Evolutionary conservation across 2,888 invertebrate species (phyloP).

Genomic region (Branchellion lobata): DNA sequence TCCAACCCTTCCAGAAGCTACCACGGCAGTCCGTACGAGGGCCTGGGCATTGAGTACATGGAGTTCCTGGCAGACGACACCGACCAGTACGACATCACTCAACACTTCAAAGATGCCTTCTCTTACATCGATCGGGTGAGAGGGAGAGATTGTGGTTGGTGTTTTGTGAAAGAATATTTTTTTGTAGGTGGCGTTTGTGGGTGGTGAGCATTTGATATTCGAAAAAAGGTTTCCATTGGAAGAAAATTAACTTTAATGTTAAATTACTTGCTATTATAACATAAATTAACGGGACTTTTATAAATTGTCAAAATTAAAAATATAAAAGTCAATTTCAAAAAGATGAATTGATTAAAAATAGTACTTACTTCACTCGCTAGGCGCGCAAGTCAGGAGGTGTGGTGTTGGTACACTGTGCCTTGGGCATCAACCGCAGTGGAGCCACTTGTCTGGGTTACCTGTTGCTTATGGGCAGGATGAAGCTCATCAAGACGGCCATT

Average conservation of each 20-base stretch:
- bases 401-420: slow-evolving; percentile 52
- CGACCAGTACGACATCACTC: slow-evolving; percentile 52
- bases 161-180: too few species aligned
- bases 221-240: too few species aligned
- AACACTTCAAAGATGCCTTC: slow-evolving; percentile 51
- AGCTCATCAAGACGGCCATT: slow-evolving; percentile 47
- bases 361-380: too few species aligned
- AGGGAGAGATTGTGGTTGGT: neutral
- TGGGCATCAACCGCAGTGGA: slow-evolving; percentile 52
- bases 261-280: too few species aligned
- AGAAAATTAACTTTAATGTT: too few species aligned
- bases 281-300: too few species aligned
- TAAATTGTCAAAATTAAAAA: too few species aligned
- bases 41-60: slow-evolving; percentile 50
- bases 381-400: slow-evolving; percentile 45
- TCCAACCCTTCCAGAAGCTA: slow-evolving; percentile 14
- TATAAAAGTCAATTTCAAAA: too few species aligned
- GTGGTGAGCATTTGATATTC: too few species aligned
- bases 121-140: slow-evolving; percentile 47
- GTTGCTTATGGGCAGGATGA: slow-evolving; percentile 44
- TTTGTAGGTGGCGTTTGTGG: too few species aligned
- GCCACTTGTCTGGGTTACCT: slow-evolving; percentile 51
- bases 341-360: too few species aligned
- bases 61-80: slow-evolving; percentile 51
- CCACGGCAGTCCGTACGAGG: slow-evolving; percentile 51